phyloP scores from a whole-genome alignment of 2,113 vertebrate species.

The Semicossyphus pulcher region DNA sequence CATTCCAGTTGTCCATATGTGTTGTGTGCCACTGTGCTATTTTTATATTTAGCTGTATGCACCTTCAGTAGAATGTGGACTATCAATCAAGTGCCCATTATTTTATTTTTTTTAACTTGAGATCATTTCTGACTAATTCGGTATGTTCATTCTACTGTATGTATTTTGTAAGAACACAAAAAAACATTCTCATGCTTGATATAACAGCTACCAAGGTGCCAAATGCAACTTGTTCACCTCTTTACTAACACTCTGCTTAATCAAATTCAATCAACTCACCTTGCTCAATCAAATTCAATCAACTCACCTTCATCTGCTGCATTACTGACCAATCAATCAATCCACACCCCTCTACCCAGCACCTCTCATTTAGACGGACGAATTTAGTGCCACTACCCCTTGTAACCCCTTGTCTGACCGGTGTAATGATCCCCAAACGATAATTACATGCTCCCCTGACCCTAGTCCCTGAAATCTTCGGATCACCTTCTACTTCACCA shows the following conservation, averaged over 20 bases:
- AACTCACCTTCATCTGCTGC: constrained; percentile 47
- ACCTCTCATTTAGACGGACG: constrained; percentile 33
- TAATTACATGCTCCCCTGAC: constrained; percentile 35
- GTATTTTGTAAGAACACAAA: constrained; percentile 1
- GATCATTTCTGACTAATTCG: constrained; percentile 1
- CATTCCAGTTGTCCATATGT: constrained; percentile 22
- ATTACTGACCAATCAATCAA: constrained; percentile 35
- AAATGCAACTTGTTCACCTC: constrained; percentile 8
- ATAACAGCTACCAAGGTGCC: constrained; percentile 3
- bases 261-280: constrained; percentile 1
- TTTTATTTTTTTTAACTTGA: neutral
- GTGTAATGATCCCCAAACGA: constrained; percentile 34
- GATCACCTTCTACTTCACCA: constrained; percentile 48
- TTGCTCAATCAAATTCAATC: constrained; percentile 5
- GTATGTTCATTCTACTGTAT: constrained; percentile 7
- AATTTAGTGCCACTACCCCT: constrained; percentile 15
- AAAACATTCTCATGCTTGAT: constrained; percentile 19
- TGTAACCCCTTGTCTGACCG: constrained; percentile 37
- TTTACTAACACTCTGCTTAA: constrained; percentile 41
- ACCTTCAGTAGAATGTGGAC: neutral
- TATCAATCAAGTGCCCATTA: neutral
- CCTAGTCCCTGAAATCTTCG: constrained; percentile 45
- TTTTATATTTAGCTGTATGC: constrained; percentile 16
- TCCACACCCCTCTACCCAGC: constrained; percentile 15
- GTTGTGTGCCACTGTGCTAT: constrained; percentile 5